These are phyloP conservation scores for Macheiramphus alcinus DNA, from an alignment of 2,113 vertebrate genomes.

Conservation along the genomic window DNA sequence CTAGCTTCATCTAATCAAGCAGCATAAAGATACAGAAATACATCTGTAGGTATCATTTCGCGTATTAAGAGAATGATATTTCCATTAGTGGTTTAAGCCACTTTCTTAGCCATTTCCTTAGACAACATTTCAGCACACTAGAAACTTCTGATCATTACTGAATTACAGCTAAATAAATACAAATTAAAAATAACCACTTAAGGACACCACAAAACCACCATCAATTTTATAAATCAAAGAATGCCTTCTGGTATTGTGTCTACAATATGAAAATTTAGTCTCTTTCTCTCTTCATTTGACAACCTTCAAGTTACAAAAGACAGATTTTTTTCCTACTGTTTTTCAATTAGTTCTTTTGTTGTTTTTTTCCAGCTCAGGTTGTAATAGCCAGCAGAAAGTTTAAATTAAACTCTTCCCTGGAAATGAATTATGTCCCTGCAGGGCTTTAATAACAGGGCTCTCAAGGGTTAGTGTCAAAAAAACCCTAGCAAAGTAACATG, in stretches of 20 bases:
- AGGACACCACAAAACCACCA: neutral
- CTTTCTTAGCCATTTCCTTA: neutral
- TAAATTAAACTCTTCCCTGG: neutral
- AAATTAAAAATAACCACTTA: neutral
- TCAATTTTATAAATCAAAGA: neutral
- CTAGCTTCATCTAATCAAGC: neutral
- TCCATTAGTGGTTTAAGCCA: neutral
- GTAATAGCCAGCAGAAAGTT: neutral
- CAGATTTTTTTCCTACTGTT: neutral
- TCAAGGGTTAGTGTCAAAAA: neutral
- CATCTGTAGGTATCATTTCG: neutral
- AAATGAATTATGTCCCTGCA: neutral
- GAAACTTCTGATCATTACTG: neutral
- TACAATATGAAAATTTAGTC: neutral
- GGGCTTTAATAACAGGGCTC: neutral
- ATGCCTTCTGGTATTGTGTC: neutral
- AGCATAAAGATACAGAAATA: neutral
- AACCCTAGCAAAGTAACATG: neutral
- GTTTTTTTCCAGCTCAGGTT: neutral
- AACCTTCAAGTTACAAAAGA: neutral
- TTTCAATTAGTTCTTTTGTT: neutral
- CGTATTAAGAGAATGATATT: neutral
- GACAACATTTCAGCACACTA: neutral
- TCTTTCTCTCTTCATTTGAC: neutral
- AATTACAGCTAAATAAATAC: neutral